phyloP scores from a whole-genome alignment of 2,797 vertebrate genomes.

The Trichosurus vulpecula region DNA sequence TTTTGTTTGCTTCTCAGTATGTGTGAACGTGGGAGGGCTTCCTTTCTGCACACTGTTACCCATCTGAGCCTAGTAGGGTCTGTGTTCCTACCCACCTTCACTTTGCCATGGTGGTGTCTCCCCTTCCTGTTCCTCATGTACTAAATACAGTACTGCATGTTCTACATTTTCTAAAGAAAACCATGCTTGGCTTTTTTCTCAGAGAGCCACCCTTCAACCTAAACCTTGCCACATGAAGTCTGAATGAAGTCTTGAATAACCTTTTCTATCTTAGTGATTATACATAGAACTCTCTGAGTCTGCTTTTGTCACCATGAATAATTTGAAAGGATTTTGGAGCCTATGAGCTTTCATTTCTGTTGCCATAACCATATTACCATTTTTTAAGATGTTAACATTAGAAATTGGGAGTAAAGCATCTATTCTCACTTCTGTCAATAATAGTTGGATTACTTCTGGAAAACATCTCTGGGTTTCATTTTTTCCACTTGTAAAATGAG shows the following conservation, averaged over 20 bases:
- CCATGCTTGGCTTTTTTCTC: slow-evolving; percentile 36
- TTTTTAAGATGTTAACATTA: slow-evolving; percentile 58
- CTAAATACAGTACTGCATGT: slow-evolving; percentile 37
- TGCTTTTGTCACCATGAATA: slow-evolving; percentile 56
- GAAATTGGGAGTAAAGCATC: slow-evolving; percentile 25
- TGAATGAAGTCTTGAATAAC: slow-evolving; percentile 61
- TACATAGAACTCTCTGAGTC: slow-evolving; percentile 72
- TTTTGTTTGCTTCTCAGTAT: slow-evolving; percentile 77
- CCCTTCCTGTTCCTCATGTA: slow-evolving; percentile 37
- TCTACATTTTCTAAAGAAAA: slow-evolving; percentile 51
- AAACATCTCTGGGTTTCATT: slow-evolving; percentile 47
- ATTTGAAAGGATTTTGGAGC: slow-evolving; percentile 64
- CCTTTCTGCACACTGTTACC: slow-evolving; percentile 70
- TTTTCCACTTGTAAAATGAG: slow-evolving; percentile 51
- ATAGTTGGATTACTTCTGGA: not conserved
- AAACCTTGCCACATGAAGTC: slow-evolving; percentile 66
- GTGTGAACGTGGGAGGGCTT: slow-evolving; percentile 70
- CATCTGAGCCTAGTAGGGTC: slow-evolving; percentile 51
- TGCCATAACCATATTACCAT: not conserved
- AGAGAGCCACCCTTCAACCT: slow-evolving; percentile 58
- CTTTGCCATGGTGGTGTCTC: slow-evolving; percentile 11
- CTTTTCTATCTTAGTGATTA: slow-evolving; percentile 70
- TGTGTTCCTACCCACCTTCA: slow-evolving; percentile 68
- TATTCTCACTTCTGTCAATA: slow-evolving; percentile 38
- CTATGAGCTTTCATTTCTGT: slow-evolving; percentile 43